Evolutionary conservation across 2,888 invertebrate species (phyloP).

Genomic region (Xylota sylvarum): DNA sequence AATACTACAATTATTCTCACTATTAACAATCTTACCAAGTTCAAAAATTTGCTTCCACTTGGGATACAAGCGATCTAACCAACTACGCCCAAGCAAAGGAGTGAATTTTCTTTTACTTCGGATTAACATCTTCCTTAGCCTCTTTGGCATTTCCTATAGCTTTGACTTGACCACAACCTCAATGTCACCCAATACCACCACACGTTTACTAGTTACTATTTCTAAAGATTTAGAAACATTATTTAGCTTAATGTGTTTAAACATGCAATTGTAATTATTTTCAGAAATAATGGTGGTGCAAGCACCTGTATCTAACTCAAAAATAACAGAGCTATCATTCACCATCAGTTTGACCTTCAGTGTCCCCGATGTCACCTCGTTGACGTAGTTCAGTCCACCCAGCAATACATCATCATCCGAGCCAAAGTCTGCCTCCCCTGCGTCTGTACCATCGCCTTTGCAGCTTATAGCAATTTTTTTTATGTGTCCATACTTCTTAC

Average conservation of each 20-base stretch:
- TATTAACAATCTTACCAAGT: background rate
- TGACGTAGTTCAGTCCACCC: constrained; percentile 35
- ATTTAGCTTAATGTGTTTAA: constrained; percentile 13
- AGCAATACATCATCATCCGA: constrained; percentile 31
- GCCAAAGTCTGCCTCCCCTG: too few relatives aligned
- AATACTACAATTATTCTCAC: too few relatives aligned
- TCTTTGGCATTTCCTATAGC: background rate
- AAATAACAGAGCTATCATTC: constrained; percentile 15
- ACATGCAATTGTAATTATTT: too few relatives aligned
- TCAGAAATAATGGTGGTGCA: constrained; percentile 22
- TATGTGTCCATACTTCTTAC: constrained; percentile 10
- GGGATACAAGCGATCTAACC: constrained; percentile 24
- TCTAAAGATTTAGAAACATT: constrained; percentile 34
- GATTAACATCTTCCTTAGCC: constrained; percentile 13
- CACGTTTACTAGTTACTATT: constrained; percentile 28
- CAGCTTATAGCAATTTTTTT: constrained; percentile 19
- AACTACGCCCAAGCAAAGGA: too few relatives aligned
- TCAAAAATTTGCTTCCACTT: background rate
- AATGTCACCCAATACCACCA: constrained; percentile 33
- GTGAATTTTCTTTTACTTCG: constrained; percentile 8
- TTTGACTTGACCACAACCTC: constrained; percentile 28
- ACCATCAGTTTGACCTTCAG: too few relatives aligned
- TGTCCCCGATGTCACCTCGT: constrained; percentile 9
- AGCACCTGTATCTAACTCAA: constrained; percentile 35
- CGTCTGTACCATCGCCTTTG: too few relatives aligned